A percentile compares a stretch with the other conserved stretches of the same genome.
Conservation (phyloP, 1,140 invertebrate species). For the Pseudobourletiella spinata region DNA sequence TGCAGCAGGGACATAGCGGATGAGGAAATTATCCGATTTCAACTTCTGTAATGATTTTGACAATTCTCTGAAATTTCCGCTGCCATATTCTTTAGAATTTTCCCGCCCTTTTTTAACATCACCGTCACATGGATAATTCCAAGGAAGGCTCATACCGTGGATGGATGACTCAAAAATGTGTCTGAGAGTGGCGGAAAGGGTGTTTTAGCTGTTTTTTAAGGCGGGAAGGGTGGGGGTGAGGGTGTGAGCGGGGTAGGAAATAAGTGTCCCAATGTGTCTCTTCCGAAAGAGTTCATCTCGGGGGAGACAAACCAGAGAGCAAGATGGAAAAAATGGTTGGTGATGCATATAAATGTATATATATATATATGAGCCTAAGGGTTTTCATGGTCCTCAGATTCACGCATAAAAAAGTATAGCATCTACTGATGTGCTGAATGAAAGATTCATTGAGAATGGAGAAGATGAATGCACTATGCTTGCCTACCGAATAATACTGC, state of each 20-base stretch:
- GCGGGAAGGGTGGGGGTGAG: conserved; percentile 1
- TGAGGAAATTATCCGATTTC: no score
- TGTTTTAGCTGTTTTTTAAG: conserved; percentile 5
- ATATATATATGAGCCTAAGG: background rate
- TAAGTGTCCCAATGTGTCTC: conserved; percentile 20
- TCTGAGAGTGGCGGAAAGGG: conserved; percentile 4
- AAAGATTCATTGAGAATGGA: background rate
- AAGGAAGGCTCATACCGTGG: no score
- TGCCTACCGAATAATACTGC: no score
- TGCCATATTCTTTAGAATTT: no score
- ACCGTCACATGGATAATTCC: no score
- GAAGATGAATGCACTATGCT: no score
- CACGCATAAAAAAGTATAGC: background rate
- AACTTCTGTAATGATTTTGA: no score
- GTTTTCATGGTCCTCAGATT: background rate
- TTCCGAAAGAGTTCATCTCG: conserved; percentile 3
- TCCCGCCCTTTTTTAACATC: no score
- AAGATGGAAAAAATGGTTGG: background rate
- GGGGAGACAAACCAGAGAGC: no score
- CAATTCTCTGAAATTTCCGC: no score
- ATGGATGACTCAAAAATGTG: no score
- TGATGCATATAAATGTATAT: background rate
- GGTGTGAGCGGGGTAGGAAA: conserved; percentile 4
- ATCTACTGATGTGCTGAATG: background rate
- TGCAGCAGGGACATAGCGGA: no score